Conservation (phyloP, 2,888 invertebrate genomes). For the Ophion obscuratus region DNA sequence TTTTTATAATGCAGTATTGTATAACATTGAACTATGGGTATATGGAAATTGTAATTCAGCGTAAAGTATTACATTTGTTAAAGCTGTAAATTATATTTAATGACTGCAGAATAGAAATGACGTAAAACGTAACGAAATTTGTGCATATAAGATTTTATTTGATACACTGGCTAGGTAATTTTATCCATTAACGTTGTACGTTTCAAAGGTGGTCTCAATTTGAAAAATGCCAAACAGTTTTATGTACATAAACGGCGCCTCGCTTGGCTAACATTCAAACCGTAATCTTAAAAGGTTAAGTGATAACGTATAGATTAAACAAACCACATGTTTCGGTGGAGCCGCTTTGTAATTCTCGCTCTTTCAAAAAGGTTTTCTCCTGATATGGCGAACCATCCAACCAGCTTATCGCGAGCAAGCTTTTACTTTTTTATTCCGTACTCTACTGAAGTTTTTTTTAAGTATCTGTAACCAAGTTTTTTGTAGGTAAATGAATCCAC, state of each 20-base stretch:
- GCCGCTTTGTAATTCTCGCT: neutral
- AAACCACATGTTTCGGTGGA: neutral
- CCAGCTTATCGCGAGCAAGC: slow-evolving; percentile 24
- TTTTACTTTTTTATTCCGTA: neutral
- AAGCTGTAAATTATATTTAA: too few species aligned
- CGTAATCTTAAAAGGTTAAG: neutral
- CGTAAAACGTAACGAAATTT: too few species aligned
- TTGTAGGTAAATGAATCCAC: neutral
- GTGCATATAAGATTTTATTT: too few species aligned
- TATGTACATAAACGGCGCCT: neutral
- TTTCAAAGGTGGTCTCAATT: neutral
- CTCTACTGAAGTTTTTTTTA: neutral
- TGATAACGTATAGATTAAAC: neutral
- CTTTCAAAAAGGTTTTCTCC: neutral
- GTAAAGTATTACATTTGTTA: too few species aligned
- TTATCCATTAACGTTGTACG: too few species aligned
- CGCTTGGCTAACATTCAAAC: neutral
- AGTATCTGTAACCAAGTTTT: neutral
- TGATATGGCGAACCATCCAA: slow-evolving; percentile 25
- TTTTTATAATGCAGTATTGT: too few species aligned
- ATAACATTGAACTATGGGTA: too few species aligned
- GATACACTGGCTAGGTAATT: too few species aligned
- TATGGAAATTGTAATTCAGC: too few species aligned
- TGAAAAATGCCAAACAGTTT: neutral
- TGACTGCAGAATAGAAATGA: too few species aligned